These are phyloP conservation scores for Heteromormyrus szaboi DNA, from an alignment of 2,797 vertebrate genomes.

Conservation along the genomic window DNA sequence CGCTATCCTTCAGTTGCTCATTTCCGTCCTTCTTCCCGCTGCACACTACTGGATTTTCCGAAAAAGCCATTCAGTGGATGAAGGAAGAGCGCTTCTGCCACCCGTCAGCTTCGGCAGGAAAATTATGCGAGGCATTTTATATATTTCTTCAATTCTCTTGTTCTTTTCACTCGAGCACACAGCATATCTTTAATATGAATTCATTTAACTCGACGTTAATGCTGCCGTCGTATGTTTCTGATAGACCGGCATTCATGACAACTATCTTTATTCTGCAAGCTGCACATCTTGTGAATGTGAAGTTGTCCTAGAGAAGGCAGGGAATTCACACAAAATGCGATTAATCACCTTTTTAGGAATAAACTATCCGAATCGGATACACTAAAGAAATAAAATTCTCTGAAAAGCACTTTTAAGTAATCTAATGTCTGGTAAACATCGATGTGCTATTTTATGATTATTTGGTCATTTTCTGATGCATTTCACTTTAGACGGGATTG, in stretches of 20 bases:
- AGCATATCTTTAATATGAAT: constrained; percentile 19
- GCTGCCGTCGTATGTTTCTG: constrained; percentile 49
- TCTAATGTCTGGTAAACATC: background rate
- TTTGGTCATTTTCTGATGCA: background rate
- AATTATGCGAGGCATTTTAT: constrained; percentile 4
- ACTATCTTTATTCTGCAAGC: constrained; percentile 29
- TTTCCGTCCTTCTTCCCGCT: constrained; percentile 27
- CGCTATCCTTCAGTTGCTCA: constrained; percentile 27
- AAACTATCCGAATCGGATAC: background rate
- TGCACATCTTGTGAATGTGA: constrained; percentile 29
- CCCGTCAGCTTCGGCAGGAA: constrained; percentile 16
- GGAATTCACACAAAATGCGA: constrained; percentile 40
- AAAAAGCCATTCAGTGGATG: constrained; percentile 28
- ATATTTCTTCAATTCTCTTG: background rate
- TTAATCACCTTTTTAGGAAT: constrained; percentile 35
- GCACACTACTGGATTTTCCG: constrained; percentile 20
- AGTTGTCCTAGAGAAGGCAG: constrained; percentile 41
- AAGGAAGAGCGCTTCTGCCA: constrained; percentile 13
- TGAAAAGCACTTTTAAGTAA: background rate
- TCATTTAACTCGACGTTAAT: constrained; percentile 39
- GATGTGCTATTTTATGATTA: background rate
- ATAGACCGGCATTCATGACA: constrained; percentile 24
- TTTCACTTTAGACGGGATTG: background rate
- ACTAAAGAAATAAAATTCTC: background rate
- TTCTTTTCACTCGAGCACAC: constrained; percentile 4